phyloP scores from a whole-genome alignment of 2,797 vertebrate genomes.

The Manis crassicaudata region DNA sequence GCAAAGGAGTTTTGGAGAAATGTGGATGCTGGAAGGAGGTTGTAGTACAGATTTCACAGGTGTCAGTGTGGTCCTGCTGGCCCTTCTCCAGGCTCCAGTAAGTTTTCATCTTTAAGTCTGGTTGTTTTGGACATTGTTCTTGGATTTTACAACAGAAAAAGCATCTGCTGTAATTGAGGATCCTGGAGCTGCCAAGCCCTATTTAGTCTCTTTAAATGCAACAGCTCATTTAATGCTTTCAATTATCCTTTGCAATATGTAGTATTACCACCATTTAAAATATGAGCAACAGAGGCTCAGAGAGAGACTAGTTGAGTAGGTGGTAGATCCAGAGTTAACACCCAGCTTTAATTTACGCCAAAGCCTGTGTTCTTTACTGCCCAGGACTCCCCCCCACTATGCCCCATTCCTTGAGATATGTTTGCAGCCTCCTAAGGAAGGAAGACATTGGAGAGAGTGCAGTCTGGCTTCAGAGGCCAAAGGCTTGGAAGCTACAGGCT shows the following conservation, averaged over 20 bases:
- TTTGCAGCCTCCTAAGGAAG: not conserved
- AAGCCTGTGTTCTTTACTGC: not conserved
- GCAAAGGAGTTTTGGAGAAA: constrained; percentile 24
- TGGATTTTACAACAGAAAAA: constrained; percentile 31
- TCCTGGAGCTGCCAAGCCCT: not conserved
- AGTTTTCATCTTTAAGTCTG: not conserved
- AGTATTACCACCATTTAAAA: not conserved
- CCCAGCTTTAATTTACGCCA: not conserved
- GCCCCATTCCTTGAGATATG: not conserved
- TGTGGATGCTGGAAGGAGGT: not conserved
- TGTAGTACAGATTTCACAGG: constrained; percentile 2
- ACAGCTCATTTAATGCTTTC: not conserved
- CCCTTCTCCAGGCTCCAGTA: not conserved
- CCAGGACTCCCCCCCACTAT: not conserved
- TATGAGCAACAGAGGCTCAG: not conserved
- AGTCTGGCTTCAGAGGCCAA: not conserved
- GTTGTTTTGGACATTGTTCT: constrained; percentile 29
- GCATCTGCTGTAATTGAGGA: not conserved
- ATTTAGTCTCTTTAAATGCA: not conserved
- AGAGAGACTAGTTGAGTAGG: not conserved
- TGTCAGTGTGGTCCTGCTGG: not conserved
- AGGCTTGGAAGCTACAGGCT: not conserved
- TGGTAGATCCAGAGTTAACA: not conserved
- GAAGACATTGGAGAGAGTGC: not conserved
- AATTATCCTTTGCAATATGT: not conserved